These are phyloP conservation scores for Sterrhoptilus dennistouni DNA, from an alignment of 2,113 vertebrate species.

Conservation along the genomic window DNA sequence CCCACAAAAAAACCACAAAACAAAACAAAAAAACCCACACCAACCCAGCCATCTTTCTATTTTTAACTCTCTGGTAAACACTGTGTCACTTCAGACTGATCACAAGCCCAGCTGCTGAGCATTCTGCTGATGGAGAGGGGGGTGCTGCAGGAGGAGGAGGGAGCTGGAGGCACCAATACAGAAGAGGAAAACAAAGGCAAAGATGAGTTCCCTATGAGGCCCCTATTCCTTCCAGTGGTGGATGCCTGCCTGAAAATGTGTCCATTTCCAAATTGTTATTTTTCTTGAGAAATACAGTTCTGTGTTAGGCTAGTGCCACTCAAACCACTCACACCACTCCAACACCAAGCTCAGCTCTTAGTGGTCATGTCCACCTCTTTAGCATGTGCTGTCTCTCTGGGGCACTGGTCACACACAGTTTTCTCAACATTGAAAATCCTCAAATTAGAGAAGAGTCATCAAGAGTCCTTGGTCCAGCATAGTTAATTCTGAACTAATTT, in stretches of 20 bases:
- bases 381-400: rapidly evolving
- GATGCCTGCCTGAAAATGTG: background rate
- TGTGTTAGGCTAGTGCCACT: background rate
- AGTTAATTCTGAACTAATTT: background rate
- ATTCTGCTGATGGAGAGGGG: rapidly evolving
- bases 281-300: background rate
- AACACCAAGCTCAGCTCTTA: background rate
- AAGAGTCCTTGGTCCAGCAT: background rate
- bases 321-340: background rate
- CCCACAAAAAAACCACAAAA: too few species aligned
- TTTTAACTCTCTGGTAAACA: background rate
- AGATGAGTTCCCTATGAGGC: background rate
- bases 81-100: background rate
- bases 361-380: rapidly evolving
- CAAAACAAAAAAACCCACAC: background rate
- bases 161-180: rapidly evolving
- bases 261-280: background rate
- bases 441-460: background rate
- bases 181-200: background rate
- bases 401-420: background rate
- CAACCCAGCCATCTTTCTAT: background rate
- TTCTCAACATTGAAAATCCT: background rate
- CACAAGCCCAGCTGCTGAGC: rapidly evolving
- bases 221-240: background rate
- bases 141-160: background rate